These are phyloP conservation scores for Alligator sinensis DNA, from an alignment of 2,113 vertebrate genomes.

Conservation along the genomic window DNA sequence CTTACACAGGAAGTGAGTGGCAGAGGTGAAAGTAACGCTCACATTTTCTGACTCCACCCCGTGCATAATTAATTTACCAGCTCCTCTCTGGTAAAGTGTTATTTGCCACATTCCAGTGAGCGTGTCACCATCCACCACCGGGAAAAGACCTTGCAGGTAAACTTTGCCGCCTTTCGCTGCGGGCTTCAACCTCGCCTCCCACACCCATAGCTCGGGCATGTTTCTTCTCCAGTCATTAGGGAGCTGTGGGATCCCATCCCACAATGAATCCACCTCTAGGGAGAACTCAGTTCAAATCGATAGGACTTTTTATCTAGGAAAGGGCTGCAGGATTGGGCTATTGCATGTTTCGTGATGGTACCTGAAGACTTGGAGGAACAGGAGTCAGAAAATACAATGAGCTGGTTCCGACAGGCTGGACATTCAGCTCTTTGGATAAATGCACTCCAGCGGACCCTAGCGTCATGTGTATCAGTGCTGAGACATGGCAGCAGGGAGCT, in stretches of 20 bases:
- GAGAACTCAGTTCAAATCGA: conserved; percentile 1
- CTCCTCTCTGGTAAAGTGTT: not conserved
- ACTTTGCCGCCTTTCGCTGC: not conserved
- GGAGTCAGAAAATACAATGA: conserved; percentile 51
- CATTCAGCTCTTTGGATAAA: no score
- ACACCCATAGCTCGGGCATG: not conserved
- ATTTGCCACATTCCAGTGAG: not conserved
- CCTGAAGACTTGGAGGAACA: conserved; percentile 53
- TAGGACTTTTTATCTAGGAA: not conserved
- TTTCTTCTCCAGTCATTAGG: not conserved
- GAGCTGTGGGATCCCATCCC: not conserved
- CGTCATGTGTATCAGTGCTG: no score
- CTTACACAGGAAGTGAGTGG: not conserved
- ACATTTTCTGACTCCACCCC: not conserved
- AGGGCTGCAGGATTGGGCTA: not conserved
- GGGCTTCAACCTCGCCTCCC: not conserved
- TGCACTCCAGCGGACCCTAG: no score
- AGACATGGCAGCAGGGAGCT: no score
- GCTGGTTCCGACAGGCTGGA: not conserved
- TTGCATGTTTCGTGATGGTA: no score
- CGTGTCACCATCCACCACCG: not conserved
- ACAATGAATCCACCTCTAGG: not conserved
- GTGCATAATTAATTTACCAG: not conserved
- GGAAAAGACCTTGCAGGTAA: not conserved
- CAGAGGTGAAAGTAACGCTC: not conserved